phyloP scores from a whole-genome alignment of 1,140 invertebrate genomes.

The Drosophila orosa region DNA sequence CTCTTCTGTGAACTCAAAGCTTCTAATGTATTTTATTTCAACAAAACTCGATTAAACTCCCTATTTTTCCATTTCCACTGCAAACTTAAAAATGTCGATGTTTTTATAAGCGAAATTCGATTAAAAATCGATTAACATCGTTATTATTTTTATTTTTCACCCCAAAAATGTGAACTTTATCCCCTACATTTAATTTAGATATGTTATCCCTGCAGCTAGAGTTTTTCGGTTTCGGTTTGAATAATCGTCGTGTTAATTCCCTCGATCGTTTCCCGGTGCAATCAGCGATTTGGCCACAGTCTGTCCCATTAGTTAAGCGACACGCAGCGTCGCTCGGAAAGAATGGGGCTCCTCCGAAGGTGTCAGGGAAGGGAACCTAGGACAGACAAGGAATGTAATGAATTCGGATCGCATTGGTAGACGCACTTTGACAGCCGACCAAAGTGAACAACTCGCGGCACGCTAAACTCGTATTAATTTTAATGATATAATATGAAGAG shows the following conservation, averaged over 20 bases:
- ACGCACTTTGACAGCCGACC: conserved; percentile 58
- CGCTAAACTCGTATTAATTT: conserved; percentile 80
- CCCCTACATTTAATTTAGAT: background rate
- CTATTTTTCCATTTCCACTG: too few relatives aligned
- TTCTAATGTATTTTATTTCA: too few relatives aligned
- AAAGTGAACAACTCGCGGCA: conserved; percentile 63
- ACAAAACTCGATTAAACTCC: too few relatives aligned
- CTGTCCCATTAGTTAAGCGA: conserved; percentile 51
- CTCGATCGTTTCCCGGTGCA: conserved; percentile 15
- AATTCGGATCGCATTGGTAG: conserved; percentile 33
- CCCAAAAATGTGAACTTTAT: background rate
- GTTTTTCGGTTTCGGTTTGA: background rate
- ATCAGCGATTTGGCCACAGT: conserved; percentile 42
- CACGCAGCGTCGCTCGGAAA: conserved; percentile 25
- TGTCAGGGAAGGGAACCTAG: background rate
- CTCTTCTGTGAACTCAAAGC: too few relatives aligned
- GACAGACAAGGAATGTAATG: background rate
- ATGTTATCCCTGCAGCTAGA: background rate
- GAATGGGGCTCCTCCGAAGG: background rate
- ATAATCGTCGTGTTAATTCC: conserved; percentile 13
- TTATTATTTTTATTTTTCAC: too few relatives aligned
- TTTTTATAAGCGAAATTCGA: too few relatives aligned
- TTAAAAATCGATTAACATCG: background rate
- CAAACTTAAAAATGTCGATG: too few relatives aligned
- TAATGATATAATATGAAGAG: conserved; percentile 81